phyloP scores from a whole-genome alignment of 1,140 invertebrate species.

The Acyrthosiphon pisum region DNA sequence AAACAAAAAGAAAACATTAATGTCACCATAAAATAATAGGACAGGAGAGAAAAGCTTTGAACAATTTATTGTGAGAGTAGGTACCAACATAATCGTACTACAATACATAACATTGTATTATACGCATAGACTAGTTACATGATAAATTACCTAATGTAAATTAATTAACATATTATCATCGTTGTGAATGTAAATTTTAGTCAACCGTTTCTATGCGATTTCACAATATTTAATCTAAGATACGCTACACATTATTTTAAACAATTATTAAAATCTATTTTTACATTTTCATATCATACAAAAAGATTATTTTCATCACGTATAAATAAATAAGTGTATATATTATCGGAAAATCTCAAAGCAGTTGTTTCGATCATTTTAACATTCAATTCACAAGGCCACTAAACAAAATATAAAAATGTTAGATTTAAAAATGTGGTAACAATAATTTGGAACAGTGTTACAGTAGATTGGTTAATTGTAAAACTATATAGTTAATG shows the following conservation, averaged over 20 bases:
- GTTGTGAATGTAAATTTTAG: background rate
- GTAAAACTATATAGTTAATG: background rate
- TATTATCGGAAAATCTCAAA: background rate
- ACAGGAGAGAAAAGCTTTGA: background rate
- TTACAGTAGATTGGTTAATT: background rate
- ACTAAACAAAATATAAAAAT: background rate
- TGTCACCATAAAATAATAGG: background rate
- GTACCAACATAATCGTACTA: background rate
- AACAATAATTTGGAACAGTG: background rate
- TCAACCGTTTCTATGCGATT: background rate
- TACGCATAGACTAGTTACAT: background rate
- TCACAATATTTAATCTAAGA: constrained; percentile 6
- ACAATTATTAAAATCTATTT: background rate
- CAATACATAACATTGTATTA: background rate
- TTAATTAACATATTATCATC: background rate
- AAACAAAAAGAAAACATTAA: background rate
- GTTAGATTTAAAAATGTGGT: background rate
- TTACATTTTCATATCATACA: background rate
- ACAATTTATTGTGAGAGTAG: background rate
- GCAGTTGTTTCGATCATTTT: background rate
- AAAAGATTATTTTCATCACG: background rate
- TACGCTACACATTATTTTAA: background rate
- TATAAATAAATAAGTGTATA: background rate
- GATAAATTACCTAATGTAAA: background rate
- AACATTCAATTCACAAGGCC: background rate